phyloP scores from a whole-genome alignment of 2,888 invertebrate genomes.

The Antheraea yamamai region DNA sequence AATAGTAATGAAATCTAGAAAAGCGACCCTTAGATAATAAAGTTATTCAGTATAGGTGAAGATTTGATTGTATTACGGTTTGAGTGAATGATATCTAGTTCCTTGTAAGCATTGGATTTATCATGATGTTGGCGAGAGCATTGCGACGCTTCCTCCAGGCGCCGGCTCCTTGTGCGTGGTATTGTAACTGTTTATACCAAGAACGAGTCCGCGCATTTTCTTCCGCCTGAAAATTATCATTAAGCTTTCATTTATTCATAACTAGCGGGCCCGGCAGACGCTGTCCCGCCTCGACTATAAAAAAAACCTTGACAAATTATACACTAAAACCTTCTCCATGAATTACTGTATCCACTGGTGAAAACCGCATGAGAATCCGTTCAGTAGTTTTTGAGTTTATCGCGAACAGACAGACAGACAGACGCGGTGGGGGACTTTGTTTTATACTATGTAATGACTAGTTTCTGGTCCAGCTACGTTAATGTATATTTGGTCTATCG shows the following conservation, averaged over 20 bases:
- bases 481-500: no score
- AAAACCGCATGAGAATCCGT: no score
- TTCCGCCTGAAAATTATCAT: constrained; percentile 87
- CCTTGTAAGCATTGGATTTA: constrained; percentile 89
- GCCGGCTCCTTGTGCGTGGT: constrained; percentile 95
- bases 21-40: background rate
- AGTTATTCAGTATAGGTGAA: background rate
- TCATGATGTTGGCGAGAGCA: constrained; percentile 98
- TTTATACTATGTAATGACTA: no score
- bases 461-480: no score
- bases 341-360: no score
- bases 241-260: constrained; percentile 20
- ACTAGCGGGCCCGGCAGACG: no score
- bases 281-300: no score
- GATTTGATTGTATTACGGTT: background rate
- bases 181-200: constrained; percentile 95
- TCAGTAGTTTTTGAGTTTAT: no score
- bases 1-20: background rate
- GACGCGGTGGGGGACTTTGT: no score
- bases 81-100: constrained; percentile 43
- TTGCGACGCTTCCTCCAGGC: constrained; percentile 95
- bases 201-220: constrained; percentile 91
- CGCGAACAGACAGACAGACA: no score
- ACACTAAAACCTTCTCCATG: no score
- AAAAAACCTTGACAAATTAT: no score